Percentiles rank a stretch among this genome's conserved stretches.
Evolutionary conservation across 2,113 vertebrate genomes (phyloP).

Genomic region (Dicaeum eximium): DNA sequence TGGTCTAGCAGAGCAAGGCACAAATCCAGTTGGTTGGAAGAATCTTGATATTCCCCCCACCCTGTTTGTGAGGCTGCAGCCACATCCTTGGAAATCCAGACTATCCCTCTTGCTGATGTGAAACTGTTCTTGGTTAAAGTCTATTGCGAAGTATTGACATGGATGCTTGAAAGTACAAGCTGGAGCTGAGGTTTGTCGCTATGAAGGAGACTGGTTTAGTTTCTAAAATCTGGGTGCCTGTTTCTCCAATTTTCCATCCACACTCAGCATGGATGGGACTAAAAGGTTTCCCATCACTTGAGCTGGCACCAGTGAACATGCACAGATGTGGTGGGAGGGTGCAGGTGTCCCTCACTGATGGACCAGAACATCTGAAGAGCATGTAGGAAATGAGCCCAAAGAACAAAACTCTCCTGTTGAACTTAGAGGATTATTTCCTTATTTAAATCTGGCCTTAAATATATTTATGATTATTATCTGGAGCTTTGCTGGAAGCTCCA

Average conservation of each 20-base stretch:
- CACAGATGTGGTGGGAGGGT: neutral
- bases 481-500: neutral
- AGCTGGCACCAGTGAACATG: neutral
- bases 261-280: neutral
- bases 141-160: rapidly evolving
- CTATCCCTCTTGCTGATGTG: neutral
- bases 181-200: neutral
- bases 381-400: neutral
- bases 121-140: neutral
- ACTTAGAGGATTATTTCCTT: neutral
- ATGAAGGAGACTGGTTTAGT: neutral
- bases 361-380: neutral
- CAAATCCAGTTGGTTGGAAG: neutral
- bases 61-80: neutral
- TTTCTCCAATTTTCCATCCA: neutral
- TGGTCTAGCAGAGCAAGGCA: neutral
- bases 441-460: neutral
- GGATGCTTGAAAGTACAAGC: rapidly evolving
- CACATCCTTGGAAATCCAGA: neutral
- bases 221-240: neutral
- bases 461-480: neutral
- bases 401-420: neutral
- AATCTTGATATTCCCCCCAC: neutral
- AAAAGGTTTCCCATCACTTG: neutral
- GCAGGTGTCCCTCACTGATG: neutral